phyloP scores from a whole-genome alignment of 1,140 invertebrate species.

The Proctacanthus coquilletti region DNA sequence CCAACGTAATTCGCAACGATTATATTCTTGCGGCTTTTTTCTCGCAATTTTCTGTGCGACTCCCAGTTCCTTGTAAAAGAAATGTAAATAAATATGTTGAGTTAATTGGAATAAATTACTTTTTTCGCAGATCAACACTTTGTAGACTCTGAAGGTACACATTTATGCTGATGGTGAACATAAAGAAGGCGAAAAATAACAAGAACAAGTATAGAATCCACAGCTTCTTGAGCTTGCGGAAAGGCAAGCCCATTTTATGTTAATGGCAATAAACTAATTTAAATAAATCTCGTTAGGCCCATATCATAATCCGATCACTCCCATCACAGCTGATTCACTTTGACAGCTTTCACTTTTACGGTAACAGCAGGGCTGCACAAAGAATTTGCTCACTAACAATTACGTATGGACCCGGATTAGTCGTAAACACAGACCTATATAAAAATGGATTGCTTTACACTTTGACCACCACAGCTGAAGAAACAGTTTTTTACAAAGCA shows the following conservation, averaged over 20 bases:
- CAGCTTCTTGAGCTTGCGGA: constrained; percentile 19
- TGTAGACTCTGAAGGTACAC: constrained; percentile 27
- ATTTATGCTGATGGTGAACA: constrained; percentile 30
- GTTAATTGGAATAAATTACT: constrained; percentile 10
- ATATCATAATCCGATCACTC: too few species aligned
- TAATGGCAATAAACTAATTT: too few species aligned
- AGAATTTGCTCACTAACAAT: too few species aligned
- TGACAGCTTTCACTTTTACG: too few species aligned
- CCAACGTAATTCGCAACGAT: constrained; percentile 29
- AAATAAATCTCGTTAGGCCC: too few species aligned
- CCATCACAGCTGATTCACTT: too few species aligned
- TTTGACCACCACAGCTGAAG: too few species aligned
- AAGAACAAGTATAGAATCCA: constrained; percentile 27
- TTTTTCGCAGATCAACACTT: constrained; percentile 6
- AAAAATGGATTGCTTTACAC: too few species aligned
- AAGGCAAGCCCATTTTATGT: not conserved
- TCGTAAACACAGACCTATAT: too few species aligned
- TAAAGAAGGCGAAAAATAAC: constrained; percentile 28
- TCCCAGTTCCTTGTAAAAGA: not conserved
- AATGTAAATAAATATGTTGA: not conserved
- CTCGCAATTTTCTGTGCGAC: not conserved
- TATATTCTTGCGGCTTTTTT: not conserved
- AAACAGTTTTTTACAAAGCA: too few species aligned
- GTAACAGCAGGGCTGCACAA: too few species aligned
- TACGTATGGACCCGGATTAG: too few species aligned